Evolutionary conservation across 2,113 vertebrate genomes (phyloP), one percentile per base, ranked within the genome.

Genomic region (Ibidorhyncha struthersii): DNA sequence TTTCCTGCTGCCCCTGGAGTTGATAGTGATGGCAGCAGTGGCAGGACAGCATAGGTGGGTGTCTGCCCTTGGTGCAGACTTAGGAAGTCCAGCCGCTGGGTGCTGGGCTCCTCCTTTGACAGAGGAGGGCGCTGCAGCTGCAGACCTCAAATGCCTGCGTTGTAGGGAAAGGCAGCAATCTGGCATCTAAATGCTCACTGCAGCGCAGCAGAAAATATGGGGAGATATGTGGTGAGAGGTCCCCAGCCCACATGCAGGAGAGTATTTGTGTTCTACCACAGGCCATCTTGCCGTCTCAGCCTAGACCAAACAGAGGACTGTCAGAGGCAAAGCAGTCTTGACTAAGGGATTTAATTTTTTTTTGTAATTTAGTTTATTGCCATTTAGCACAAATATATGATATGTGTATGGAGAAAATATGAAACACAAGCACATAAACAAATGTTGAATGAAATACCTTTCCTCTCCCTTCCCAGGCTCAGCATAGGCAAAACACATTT

Each of bases 1-100:
- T 25, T 65, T 76, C 18, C 8, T 5, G 84, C 22, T 86, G 63
- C 14, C 47, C 43, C 77, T 29, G 16, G n/a, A 63, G 43, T 56
- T 96, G 55, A 71, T 70, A 89, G 47, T 47, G 41, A 79, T 23
- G 49, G 20, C 63, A 89, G n/a, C 27, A 78, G 36, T 29, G 59
- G 3, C 52, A 93, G 67, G 45, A 49, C 18, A 77, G 40, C 12
- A 5, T 8, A 52, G 58, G 23, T 20, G 92, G n/a, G 21, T 65
- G 70, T 67, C 66, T 72, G 21, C n/a, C 47, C 30, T 93, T 43
- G 61, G 18, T 12, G 18, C 2, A 61, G 29, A 27, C 14, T 13
- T 25, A 8, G 12, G 10, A 53, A 72, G 3, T 50, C 19, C n/a
- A 55, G 50, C 38, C 5, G 1, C 2, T 7, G 11, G 3, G 2